Evolutionary conservation across 2,797 vertebrate genomes (phyloP), one percentile per base, ranked within the genome.

Genomic region (Pseudochromis fuscus): DNA sequence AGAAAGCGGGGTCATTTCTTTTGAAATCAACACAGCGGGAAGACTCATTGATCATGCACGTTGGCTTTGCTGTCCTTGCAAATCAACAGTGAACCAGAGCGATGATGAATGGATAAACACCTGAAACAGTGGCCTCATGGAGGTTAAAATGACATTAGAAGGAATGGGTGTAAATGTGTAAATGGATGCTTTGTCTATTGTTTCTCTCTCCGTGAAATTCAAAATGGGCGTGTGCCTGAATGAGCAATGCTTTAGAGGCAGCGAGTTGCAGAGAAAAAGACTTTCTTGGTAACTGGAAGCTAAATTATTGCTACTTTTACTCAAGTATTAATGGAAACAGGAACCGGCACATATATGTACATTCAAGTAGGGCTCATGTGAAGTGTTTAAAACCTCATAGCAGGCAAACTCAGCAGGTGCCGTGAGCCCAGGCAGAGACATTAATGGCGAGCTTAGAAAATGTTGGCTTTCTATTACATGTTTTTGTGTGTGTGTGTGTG

Each of bases 1-100:
- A 91, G 87, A 92, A 79, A 91, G 86, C 50, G 61, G 84, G 86
- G 91, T 91, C 90, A 92, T 90, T 92, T 78, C 86, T 91, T 92
- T 89, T 88, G 85, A 90, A 89, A 87, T 86, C 83, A 88, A 84
- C 86, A 92, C 90, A 89, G 86, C 75, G 80, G 86, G 89, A 85
- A 88, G 80, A 83, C 84, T 91, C 91, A 90, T 90, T 88, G 90
- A 91, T 91, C 90, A 91, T 88, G 85, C 62, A 79, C 77, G 85
- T 88, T 79, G 63, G 85, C 68, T 83, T 77, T 61, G 82, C 71
- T 70, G 80, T 90, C 82, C 81, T 13, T 77, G 82, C 75, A 78
- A 89, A 83, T 86, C 86, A 82, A 87, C 81, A 84, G 28, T 87
- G 86, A 89, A 86, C 83, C 76, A 40, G 75, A 82, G 72, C 60